Percentiles rank a stretch among this genome's conserved stretches.
Evolutionary conservation across 2,113 vertebrate species (phyloP).

Genomic region (Uria lomvia): DNA sequence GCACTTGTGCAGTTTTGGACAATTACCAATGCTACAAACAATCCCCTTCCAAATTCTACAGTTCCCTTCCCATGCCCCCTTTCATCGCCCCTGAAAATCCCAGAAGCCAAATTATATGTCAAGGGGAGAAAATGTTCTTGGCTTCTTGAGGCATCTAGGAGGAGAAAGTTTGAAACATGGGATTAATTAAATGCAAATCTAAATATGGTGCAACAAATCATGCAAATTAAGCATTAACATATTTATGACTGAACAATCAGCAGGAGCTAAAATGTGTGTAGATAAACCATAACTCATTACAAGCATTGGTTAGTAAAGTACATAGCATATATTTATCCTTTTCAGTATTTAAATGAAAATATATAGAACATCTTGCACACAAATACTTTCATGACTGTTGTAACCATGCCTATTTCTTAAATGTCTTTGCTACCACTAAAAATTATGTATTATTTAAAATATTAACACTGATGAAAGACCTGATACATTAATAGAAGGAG

Average conservation of each 20-base stretch:
- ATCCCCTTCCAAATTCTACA: neutral
- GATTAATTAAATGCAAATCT: constrained; percentile 16
- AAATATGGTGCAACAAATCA: constrained; percentile 4
- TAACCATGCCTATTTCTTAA: neutral
- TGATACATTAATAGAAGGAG: neutral
- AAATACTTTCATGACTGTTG: neutral
- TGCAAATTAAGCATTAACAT: constrained; percentile 21
- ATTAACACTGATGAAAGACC: neutral
- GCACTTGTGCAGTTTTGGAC: neutral
- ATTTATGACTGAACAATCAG: constrained; percentile 4
- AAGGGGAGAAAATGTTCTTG: constrained; percentile 29
- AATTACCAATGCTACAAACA: neutral
- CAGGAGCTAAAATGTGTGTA: neutral
- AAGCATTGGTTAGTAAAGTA: neutral
- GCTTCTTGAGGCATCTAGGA: neutral
- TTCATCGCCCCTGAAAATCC: neutral
- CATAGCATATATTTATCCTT: neutral
- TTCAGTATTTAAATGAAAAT: neutral
- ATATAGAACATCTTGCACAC: neutral
- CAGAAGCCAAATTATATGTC: neutral
- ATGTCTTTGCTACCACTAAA: neutral
- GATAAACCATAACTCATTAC: neutral
- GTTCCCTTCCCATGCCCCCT: neutral
- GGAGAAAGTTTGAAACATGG: neutral
- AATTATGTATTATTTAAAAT: neutral